phyloP scores from a whole-genome alignment of 1,140 invertebrate species.

The Teleopsis dalmanni region DNA sequence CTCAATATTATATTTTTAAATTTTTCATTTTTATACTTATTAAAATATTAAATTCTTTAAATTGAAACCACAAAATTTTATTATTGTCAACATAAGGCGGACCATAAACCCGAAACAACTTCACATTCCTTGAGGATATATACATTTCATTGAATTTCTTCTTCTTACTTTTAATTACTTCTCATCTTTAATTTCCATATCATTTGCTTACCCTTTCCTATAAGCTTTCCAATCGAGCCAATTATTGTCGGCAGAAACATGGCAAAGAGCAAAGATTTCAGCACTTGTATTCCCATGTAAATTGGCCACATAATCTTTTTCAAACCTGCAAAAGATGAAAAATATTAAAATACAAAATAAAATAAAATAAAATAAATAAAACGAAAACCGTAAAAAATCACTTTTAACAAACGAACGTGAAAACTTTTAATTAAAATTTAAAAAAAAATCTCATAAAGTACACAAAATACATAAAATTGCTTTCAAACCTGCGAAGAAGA shows the following conservation, averaged over 20 bases:
- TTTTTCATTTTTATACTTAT: no score
- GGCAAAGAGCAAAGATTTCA: conserved; percentile 70
- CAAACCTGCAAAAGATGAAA: conserved; percentile 51
- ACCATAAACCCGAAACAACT: no score
- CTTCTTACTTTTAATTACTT: no score
- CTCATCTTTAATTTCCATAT: neutral
- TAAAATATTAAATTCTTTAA: no score
- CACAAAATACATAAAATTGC: neutral
- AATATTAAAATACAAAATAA: conserved; percentile 1
- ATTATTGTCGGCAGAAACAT: conserved; percentile 75
- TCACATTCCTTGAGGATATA: no score
- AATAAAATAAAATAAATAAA: conserved; percentile 3
- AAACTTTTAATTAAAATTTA: neutral
- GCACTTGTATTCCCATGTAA: conserved; percentile 66
- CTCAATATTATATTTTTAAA: no score
- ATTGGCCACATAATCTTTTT: conserved; percentile 73
- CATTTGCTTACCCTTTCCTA: conserved; percentile 61
- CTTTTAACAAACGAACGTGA: neutral
- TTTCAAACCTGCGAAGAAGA: conserved; percentile 48
- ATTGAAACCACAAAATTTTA: no score
- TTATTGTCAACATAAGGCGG: no score
- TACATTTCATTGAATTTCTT: no score
- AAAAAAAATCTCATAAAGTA: neutral
- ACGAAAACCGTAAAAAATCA: neutral
- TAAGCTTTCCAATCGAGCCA: conserved; percentile 69